Percentiles rank a stretch among this genome's conserved stretches.
phyloP scores from a whole-genome alignment of 37 sponge, comb jelly and placozoan genomes.

The Spongilla lacustris region DNA sequence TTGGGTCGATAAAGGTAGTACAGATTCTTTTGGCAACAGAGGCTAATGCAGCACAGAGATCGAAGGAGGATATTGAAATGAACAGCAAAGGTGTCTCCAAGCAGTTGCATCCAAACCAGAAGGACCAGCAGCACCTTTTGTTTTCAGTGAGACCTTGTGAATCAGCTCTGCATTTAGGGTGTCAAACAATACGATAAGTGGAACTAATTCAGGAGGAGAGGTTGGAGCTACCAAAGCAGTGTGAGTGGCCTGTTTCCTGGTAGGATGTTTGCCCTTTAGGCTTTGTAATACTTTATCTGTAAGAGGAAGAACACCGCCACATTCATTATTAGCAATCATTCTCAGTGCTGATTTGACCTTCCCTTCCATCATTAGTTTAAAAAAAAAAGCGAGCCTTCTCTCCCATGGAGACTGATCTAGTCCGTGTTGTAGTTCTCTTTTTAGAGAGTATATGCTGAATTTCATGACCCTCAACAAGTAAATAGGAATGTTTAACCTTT shows the following conservation, averaged over 20 bases:
- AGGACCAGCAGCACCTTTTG: constrained; percentile 47
- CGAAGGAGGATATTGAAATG: constrained; percentile 40
- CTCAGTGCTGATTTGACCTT: constrained; percentile 35
- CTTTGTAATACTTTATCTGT: neutral
- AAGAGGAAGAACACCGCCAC: constrained; percentile 2
- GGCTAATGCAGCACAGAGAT: constrained; percentile 48
- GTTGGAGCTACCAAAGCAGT: neutral
- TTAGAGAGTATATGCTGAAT: no score
- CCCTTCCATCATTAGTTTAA: constrained; percentile 38
- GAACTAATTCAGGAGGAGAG: neutral
- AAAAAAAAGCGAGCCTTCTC: constrained; percentile 19
- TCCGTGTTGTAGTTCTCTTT: no score
- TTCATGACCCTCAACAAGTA: no score
- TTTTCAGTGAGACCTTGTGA: constrained; percentile 3
- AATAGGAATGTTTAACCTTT: no score
- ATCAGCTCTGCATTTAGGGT: constrained; percentile 33
- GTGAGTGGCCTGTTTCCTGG: neutral
- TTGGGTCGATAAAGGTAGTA: constrained; percentile 52
- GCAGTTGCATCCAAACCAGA: constrained; percentile 30
- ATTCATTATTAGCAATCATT: constrained; percentile 3
- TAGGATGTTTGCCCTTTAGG: neutral
- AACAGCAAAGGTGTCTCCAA: constrained; percentile 50
- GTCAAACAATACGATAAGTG: constrained; percentile 4
- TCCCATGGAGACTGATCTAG: no score
- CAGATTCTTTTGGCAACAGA: constrained; percentile 28